Evolutionary conservation across 2,888 invertebrate genomes (phyloP).

Genomic region (Tetranychus piercei): DNA sequence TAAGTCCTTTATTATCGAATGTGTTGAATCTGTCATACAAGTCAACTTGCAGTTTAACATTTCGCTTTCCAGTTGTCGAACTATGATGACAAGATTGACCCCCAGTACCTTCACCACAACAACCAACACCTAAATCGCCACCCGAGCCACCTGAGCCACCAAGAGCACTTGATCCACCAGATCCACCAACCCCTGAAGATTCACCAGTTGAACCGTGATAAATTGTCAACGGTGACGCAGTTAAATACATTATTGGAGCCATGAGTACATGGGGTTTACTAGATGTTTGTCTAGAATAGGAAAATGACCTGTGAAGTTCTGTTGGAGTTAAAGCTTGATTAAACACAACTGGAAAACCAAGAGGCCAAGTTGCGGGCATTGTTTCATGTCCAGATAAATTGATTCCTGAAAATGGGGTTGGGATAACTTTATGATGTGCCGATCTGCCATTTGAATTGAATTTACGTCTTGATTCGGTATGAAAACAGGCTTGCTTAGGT

Average conservation of each 20-base stretch:
- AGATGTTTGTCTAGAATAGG: neutral
- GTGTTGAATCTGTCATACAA: neutral
- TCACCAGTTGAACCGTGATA: neutral
- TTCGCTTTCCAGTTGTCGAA: neutral
- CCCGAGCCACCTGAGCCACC: neutral
- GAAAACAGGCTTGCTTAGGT: slow-evolving; percentile 6
- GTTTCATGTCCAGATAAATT: neutral
- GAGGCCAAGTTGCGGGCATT: neutral
- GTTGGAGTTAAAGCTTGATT: slow-evolving; percentile 1
- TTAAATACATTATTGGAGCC: slow-evolving; percentile 2
- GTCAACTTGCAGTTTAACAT: slow-evolving; percentile 4
- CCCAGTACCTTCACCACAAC: neutral
- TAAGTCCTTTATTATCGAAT: neutral
- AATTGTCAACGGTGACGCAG: neutral
- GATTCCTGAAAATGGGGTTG: neutral
- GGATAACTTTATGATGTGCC: neutral
- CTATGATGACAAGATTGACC: slow-evolving; percentile 7
- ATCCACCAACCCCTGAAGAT: neutral
- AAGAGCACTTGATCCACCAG: neutral
- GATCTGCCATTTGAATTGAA: neutral
- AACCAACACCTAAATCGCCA: neutral
- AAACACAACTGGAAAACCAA: neutral
- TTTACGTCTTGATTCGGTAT: neutral
- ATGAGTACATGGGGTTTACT: neutral
- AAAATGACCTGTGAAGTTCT: neutral